Evolutionary conservation across 2,888 invertebrate species (phyloP), one percentile per base, ranked within the genome.

Genomic region (Tromatobia lineatoria): DNA sequence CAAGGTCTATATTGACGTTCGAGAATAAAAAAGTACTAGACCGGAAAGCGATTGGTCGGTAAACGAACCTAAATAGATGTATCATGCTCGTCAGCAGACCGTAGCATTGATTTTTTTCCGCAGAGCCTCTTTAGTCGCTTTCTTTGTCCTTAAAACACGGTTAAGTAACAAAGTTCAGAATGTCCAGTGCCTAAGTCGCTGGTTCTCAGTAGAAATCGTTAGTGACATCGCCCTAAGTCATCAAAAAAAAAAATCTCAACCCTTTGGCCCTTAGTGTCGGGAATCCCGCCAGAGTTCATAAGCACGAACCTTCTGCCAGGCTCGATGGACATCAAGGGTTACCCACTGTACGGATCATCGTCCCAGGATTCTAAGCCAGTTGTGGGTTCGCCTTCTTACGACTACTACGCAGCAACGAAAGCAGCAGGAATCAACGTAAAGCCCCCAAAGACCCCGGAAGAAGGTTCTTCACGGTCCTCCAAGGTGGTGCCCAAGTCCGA

Each of bases 401-500:
- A 94, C 81, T 94, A 93, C 86, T 86, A 92, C 64, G 87, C 90
- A 23, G 87, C 91, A 2, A 92, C 92, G 57, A 88, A 90, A 70
- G 91, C 94, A 8, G 89, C 91, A 2, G 92, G 92, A 13, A 94
- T 93, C 67, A 92, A 83, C 81, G 89, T 95, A 89, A 95, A 95
- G 89, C 94, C 95, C 13, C 94, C 95, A 6, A 95, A 95, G 91
- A 95, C 95, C 1, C 92, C 94, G 0, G 93, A 94, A 54, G 93
- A 94, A 2, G 89, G 88, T 86, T 88, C 89, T 73, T 85, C 91
- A 7, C 89, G 91, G 8, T 71, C 82, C 15, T 66, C 73, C 45
- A 90, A 92, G 38, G 89, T 93, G 23, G 80, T 89, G 15, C 92
- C 93, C 0, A 94, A 94, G 71, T 89, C 92, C 3, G 94, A 94